phyloP scores from a whole-genome alignment of 2,113 vertebrate genomes.

The Thomomys bottae region DNA sequence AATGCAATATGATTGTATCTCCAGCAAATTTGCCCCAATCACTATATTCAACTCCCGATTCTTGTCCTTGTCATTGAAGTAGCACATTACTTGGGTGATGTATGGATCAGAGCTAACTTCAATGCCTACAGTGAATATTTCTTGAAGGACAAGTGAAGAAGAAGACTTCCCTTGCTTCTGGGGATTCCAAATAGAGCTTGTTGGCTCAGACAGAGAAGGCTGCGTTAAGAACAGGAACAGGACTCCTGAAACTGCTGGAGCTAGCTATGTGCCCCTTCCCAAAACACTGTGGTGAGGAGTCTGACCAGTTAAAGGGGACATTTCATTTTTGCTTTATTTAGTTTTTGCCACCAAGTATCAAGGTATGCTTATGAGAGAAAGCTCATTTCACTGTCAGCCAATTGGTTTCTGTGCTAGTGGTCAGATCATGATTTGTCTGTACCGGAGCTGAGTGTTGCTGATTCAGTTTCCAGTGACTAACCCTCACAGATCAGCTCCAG shows the following conservation, averaged over 20 bases:
- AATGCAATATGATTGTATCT: not conserved
- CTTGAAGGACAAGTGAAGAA: not conserved
- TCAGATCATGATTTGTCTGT: not conserved
- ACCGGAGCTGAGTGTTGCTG: rapidly evolving
- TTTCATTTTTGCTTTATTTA: not conserved
- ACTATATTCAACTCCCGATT: not conserved
- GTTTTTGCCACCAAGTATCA: rapidly evolving
- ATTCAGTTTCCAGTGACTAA: not conserved
- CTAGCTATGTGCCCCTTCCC: rapidly evolving
- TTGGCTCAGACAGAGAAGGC: rapidly evolving
- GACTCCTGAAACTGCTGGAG: rapidly evolving
- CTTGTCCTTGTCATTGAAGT: not conserved
- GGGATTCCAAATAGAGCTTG: rapidly evolving
- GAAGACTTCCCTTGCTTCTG: not conserved
- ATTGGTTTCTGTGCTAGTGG: too few relatives aligned
- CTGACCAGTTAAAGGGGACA: rapidly evolving
- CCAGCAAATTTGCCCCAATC: not conserved
- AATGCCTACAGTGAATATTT: not conserved
- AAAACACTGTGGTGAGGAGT: rapidly evolving
- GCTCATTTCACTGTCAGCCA: too few relatives aligned
- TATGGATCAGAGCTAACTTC: not conserved
- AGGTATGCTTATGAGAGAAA: not conserved
- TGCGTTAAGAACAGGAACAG: rapidly evolving
- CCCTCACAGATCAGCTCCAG: rapidly evolving
- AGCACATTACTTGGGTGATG: not conserved